phyloP scores from a whole-genome alignment of 2,888 invertebrate species.

The Phalera bucephala region DNA sequence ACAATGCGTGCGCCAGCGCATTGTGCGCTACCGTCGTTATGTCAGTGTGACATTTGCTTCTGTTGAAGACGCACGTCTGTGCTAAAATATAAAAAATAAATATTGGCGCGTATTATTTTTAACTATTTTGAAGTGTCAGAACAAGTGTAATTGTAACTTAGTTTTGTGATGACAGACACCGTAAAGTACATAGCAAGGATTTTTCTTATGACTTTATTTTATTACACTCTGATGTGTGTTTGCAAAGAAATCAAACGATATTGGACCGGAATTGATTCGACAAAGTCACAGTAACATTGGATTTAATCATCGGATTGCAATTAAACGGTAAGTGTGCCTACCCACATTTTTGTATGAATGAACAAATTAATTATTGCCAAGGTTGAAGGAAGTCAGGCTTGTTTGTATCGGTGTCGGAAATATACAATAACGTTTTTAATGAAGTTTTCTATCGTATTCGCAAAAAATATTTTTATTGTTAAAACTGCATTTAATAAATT shows the following conservation, averaged over 20 bases:
- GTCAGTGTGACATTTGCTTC: constrained; percentile 56
- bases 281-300: constrained; percentile 31
- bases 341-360: constrained; percentile 8
- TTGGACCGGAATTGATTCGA: constrained; percentile 49
- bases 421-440: too few relatives aligned
- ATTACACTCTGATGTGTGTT: constrained; percentile 63
- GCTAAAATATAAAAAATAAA: constrained; percentile 14
- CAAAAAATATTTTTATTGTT: too few relatives aligned
- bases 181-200: constrained; percentile 59
- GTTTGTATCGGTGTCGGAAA: too few relatives aligned
- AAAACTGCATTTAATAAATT: too few relatives aligned
- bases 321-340: constrained; percentile 35
- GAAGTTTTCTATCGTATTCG: too few relatives aligned
- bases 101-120: constrained; percentile 43
- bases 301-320: constrained; percentile 23
- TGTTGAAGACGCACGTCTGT: constrained; percentile 35
- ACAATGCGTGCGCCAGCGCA: constrained; percentile 67
- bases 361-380: neutral
- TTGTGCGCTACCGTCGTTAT: constrained; percentile 59
- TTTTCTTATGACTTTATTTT: constrained; percentile 60
- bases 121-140: constrained; percentile 17
- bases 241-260: constrained; percentile 63
- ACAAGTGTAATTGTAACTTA: constrained; percentile 15
- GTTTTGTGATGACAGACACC: constrained; percentile 68
- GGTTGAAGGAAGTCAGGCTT: too few relatives aligned